phyloP scores from a whole-genome alignment of 2,888 invertebrate species.

The Thecophora atra region DNA sequence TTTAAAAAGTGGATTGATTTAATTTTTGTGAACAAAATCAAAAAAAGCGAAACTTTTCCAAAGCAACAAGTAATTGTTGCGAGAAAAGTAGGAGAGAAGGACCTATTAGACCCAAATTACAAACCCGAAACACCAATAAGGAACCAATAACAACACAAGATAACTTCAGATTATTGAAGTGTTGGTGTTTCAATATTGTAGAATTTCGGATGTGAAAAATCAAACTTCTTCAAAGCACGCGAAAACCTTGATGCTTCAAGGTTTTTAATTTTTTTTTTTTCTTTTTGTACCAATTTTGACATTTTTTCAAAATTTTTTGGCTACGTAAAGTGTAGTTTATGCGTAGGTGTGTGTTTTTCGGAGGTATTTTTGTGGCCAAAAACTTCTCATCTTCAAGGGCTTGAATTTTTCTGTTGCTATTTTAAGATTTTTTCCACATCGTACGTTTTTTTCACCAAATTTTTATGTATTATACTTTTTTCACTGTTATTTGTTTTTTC shows the following conservation, averaged over 20 bases:
- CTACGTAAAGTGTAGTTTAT: conserved; percentile 1
- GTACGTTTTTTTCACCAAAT: too few species aligned
- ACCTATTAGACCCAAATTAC: too few species aligned
- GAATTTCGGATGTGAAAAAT: not conserved
- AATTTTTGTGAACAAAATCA: conserved; percentile 16
- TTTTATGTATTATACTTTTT: not conserved
- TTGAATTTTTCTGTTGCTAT: too few species aligned
- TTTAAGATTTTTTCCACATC: not conserved
- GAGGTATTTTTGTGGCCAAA: conserved; percentile 6
- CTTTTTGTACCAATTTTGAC: too few species aligned
- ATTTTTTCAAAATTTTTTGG: not conserved
- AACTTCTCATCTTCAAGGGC: conserved; percentile 27
- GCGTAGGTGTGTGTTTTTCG: not conserved
- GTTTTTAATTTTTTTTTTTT: too few species aligned
- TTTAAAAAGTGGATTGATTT: conserved; percentile 29
- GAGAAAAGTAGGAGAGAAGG: too few species aligned
- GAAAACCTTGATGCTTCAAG: conserved; percentile 22
- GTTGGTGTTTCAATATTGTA: too few species aligned
- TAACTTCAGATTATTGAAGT: not conserved
- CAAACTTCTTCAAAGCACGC: conserved; percentile 6
- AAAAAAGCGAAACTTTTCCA: not conserved
- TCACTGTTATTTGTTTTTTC: too few species aligned
- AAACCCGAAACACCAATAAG: too few species aligned
- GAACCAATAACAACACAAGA: too few species aligned
- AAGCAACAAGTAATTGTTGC: too few species aligned